Evolutionary conservation across 2,113 vertebrate genomes (phyloP).

Genomic region (Rhinichthys klamathensis): DNA sequence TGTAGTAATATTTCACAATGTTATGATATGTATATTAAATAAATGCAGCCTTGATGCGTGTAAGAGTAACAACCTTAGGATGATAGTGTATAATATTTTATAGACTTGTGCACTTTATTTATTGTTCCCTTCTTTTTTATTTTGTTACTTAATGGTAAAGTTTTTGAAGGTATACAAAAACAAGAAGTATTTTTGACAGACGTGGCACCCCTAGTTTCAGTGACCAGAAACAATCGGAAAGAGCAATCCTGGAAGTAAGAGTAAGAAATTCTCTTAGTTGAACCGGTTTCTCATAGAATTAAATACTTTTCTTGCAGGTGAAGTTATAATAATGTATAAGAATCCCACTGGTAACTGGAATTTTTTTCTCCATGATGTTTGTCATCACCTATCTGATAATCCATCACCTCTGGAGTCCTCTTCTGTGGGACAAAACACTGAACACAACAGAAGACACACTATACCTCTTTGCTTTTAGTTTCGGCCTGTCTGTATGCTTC

Average conservation of each 20-base stretch:
- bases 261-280: not conserved
- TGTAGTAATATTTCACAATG: not conserved
- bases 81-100: not conserved
- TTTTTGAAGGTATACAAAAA: not conserved
- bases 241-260: not conserved
- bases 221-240: not conserved
- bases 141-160: not conserved
- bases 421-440: not conserved
- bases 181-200: not conserved
- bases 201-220: not conserved
- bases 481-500: slow-evolving; percentile 20
- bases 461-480: slow-evolving; percentile 29
- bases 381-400: not conserved
- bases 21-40: no score
- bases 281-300: not conserved
- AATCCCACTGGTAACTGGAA: not conserved
- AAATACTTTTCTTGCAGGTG: not conserved
- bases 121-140: not conserved
- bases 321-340: not conserved
- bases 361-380: not conserved
- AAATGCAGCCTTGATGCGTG: not conserved
- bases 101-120: not conserved
- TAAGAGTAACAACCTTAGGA: not conserved
- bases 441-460: slow-evolving; percentile 20
- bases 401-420: not conserved